phyloP scores from a whole-genome alignment of 2,797 vertebrate genomes.

The Enteromius radiatus region DNA sequence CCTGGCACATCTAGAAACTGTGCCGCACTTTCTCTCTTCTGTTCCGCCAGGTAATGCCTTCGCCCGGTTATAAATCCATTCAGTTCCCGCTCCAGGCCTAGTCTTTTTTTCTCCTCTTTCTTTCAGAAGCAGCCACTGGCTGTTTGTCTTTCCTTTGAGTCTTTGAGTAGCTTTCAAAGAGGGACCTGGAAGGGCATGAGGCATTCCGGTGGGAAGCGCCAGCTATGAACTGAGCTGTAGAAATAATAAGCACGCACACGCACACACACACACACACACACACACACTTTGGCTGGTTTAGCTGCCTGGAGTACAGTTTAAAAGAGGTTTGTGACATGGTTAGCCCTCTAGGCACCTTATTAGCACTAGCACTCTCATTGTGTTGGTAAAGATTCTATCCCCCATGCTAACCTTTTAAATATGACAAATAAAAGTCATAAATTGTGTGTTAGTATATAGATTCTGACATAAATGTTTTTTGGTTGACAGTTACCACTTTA shows the following conservation, averaged over 20 bases:
- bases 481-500: background rate
- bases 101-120: slow-evolving; percentile 29
- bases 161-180: slow-evolving; percentile 74
- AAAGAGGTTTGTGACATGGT: slow-evolving; percentile 1
- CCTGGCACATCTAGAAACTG: slow-evolving; percentile 34
- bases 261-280: slow-evolving; percentile 14
- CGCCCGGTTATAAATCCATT: slow-evolving; percentile 18
- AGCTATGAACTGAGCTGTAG: slow-evolving; percentile 61
- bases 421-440: background rate
- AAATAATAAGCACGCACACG: slow-evolving; percentile 43
- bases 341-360: background rate
- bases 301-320: background rate
- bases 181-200: slow-evolving; percentile 70
- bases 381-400: background rate
- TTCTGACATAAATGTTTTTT: background rate
- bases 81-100: slow-evolving; percentile 20
- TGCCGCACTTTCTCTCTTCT: slow-evolving; percentile 1
- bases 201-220: slow-evolving; percentile 65
- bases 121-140: slow-evolving; percentile 55
- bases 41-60: slow-evolving; percentile 29
- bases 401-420: background rate
- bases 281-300: slow-evolving; percentile 19
- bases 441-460: background rate
- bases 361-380: background rate
- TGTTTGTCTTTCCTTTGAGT: slow-evolving; percentile 65